A percentile compares a stretch with the other conserved stretches of the same genome.
Evolutionary conservation across 1,140 invertebrate species (phyloP).

Genomic region (Centruroides sculpturatus): DNA sequence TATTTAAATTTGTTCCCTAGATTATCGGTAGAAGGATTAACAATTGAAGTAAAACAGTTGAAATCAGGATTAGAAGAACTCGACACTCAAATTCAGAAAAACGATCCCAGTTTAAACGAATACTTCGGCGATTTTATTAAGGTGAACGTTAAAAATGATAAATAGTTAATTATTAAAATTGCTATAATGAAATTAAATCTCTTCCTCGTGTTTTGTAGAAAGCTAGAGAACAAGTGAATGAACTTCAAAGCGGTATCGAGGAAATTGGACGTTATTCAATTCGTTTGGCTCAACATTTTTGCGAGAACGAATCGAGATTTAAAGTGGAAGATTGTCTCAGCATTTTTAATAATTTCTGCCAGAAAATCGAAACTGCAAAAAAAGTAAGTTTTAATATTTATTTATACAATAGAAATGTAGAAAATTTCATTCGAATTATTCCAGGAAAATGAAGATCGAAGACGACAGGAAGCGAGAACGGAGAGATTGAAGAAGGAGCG

Average conservation of each 20-base stretch:
- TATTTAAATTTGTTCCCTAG: conserved; percentile 31
- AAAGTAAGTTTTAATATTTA: conserved; percentile 3
- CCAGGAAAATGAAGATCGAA: neutral
- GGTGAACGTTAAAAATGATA: conserved; percentile 32
- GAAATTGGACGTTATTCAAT: conserved; percentile 23
- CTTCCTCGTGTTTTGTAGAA: conserved; percentile 20
- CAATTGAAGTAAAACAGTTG: conserved; percentile 66
- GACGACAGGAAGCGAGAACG: neutral
- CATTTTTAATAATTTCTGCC: conserved; percentile 68
- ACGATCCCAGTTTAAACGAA: conserved; percentile 66
- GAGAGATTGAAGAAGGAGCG: neutral
- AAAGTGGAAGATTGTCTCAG: conserved; percentile 89
- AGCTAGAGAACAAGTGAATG: conserved; percentile 23
- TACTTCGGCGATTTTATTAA: conserved; percentile 76
- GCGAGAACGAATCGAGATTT: conserved; percentile 74
- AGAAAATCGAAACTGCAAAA: conserved; percentile 28
- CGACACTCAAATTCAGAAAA: conserved; percentile 58
- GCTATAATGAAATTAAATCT: neutral
- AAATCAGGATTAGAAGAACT: conserved; percentile 60
- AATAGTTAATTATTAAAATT: no score
- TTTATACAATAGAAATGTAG: neutral
- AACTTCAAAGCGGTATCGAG: conserved; percentile 25
- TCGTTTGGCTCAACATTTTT: conserved; percentile 78
- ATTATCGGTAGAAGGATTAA: conserved; percentile 75
- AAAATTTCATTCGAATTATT: neutral